Percentiles rank a stretch among this genome's conserved stretches.
Conservation (phyloP, 2,113 vertebrate species). For the Chelonoidis abingdonii region DNA sequence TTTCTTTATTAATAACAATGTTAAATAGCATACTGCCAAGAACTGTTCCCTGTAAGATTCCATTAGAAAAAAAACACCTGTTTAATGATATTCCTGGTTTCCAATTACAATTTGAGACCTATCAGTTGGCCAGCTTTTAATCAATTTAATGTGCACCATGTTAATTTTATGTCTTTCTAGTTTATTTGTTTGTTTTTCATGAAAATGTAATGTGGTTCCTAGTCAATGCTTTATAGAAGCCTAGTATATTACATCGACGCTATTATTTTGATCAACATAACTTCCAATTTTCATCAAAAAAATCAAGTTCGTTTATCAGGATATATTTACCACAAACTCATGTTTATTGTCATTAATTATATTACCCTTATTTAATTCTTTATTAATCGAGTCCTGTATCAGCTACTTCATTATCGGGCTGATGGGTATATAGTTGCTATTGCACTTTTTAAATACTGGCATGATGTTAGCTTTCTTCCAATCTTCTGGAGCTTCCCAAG, state of each 20-base stretch:
- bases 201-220: background rate
- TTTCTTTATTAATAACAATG: too few relatives aligned
- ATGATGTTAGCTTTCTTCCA: background rate
- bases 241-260: background rate
- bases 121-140: background rate
- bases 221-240: background rate
- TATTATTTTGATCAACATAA: background rate
- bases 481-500: background rate
- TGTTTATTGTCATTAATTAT: background rate
- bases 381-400: background rate
- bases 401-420: background rate
- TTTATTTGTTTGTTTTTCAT: background rate
- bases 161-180: background rate
- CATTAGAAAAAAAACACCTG: background rate
- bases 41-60: background rate
- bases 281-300: background rate
- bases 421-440: background rate
- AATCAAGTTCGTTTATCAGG: background rate
- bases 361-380: background rate
- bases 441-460: background rate
- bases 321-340: background rate
- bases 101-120: background rate
- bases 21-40: background rate
- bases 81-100: background rate
- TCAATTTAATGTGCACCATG: background rate